Conservation (phyloP, 2,113 vertebrate species). For the Alethe castanea region DNA sequence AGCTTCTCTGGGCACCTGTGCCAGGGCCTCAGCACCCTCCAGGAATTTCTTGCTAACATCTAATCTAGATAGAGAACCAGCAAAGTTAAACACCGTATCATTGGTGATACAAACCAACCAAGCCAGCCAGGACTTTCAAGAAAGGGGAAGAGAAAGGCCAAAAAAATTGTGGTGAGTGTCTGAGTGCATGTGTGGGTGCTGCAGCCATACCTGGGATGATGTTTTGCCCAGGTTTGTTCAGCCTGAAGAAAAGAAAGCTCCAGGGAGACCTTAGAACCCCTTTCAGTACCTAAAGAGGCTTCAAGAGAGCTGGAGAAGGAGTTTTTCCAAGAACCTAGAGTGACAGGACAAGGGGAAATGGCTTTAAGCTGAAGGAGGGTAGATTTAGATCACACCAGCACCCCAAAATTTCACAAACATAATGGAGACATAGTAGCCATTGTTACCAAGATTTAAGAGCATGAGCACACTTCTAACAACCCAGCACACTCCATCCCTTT, state of each 20-base stretch:
- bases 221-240: not conserved
- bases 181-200: rapidly evolving
- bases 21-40: rapidly evolving
- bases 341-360: not conserved
- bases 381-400: not conserved
- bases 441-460: not conserved
- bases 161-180: not conserved
- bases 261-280: not conserved
- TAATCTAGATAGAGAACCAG: not conserved
- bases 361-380: not conserved
- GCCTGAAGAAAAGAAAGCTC: not conserved
- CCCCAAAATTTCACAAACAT: not conserved
- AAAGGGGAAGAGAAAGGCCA: not conserved
- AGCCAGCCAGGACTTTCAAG: not conserved
- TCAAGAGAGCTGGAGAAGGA: not conserved
- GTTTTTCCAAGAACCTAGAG: not conserved
- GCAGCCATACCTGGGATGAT: no score
- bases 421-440: rapidly evolving
- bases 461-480: not conserved
- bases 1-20: not conserved
- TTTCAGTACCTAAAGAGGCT: not conserved
- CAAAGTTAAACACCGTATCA: not conserved
- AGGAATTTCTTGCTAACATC: not conserved
- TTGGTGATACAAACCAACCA: not conserved
- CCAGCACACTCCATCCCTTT: not conserved